Conservation (phyloP, 64 coral and sea anemone species). For the Montipora foliosa region DNA sequence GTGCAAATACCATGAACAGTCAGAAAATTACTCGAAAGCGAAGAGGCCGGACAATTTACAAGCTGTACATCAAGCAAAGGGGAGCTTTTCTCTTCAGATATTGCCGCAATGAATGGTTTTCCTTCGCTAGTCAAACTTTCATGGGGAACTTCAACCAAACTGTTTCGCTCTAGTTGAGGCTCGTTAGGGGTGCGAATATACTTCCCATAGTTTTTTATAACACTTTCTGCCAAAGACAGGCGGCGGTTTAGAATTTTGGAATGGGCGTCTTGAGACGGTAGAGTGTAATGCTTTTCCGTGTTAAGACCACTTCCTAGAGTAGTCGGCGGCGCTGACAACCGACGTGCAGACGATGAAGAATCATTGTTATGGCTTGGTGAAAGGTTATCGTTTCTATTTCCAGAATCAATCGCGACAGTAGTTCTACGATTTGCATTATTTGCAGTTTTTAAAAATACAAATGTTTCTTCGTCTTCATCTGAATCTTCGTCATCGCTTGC, state of each 20-base stretch:
- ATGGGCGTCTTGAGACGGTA: conserved; percentile 22
- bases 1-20: not conserved
- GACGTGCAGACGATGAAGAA: conserved; percentile 11
- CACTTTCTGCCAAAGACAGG: conserved; percentile 26
- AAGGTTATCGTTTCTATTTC: not conserved
- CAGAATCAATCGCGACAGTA: not conserved
- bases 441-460: conserved; percentile 7
- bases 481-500: conserved; percentile 7
- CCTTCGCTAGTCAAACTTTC: not conserved
- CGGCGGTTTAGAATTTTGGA: conserved; percentile 38
- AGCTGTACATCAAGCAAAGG: not conserved
- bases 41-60: not conserved
- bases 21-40: not conserved
- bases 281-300: not conserved
- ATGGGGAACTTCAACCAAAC: not conserved
- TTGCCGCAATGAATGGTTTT: not conserved
- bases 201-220: conserved; percentile 42
- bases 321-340: conserved; percentile 1
- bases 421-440: not conserved
- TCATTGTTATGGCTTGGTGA: not conserved
- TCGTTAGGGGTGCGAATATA: conserved; percentile 37
- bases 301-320: not conserved
- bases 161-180: not conserved
- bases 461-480: not conserved
- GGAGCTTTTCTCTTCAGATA: conserved; percentile 10